Percentiles rank a stretch among this genome's conserved stretches.
Conservation (phyloP, 2,797 vertebrate genomes). For the Enteromius thamalakanensis region DNA sequence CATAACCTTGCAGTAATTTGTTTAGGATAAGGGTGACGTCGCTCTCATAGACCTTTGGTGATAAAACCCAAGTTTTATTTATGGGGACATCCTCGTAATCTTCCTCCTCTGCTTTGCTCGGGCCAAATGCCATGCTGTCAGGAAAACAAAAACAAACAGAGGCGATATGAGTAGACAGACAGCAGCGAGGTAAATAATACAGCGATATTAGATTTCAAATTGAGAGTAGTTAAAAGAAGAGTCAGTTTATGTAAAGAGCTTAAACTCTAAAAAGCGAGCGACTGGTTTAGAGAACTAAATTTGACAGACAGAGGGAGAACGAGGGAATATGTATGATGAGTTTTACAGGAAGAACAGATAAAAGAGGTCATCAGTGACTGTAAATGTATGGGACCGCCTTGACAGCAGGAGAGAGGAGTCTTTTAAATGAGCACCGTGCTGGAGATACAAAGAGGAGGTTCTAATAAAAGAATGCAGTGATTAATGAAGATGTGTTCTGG, state of each 20-base stretch:
- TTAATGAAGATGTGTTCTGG: constrained; percentile 54
- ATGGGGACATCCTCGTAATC: constrained; percentile 92
- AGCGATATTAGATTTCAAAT: not conserved
- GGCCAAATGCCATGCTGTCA: constrained; percentile 73
- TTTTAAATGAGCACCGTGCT: constrained; percentile 30
- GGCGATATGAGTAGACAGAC: not conserved
- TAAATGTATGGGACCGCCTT: constrained; percentile 12
- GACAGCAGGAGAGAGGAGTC: constrained; percentile 14
- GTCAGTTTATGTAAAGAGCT: not conserved
- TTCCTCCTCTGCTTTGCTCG: constrained; percentile 90
- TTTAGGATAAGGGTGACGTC: constrained; percentile 95
- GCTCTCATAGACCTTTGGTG: constrained; percentile 93
- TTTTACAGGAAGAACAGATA: constrained; percentile 39
- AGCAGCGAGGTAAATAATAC: not conserved
- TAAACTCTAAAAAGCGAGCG: not conserved
- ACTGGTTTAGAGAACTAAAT: constrained; percentile 22
- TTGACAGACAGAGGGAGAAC: constrained; percentile 21
- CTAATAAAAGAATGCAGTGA: constrained; percentile 55
- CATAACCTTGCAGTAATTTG: constrained; percentile 91
- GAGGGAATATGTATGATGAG: not conserved
- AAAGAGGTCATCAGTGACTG: constrained; percentile 36
- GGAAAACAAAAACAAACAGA: constrained; percentile 23
- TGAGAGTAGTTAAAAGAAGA: constrained; percentile 11
- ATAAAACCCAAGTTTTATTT: constrained; percentile 96
- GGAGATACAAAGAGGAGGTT: constrained; percentile 33